A percentile compares a stretch with the other conserved stretches of the same genome.
Evolutionary conservation across 2,113 vertebrate genomes (phyloP).

Genomic region (Microcebus lehilahytsara): DNA sequence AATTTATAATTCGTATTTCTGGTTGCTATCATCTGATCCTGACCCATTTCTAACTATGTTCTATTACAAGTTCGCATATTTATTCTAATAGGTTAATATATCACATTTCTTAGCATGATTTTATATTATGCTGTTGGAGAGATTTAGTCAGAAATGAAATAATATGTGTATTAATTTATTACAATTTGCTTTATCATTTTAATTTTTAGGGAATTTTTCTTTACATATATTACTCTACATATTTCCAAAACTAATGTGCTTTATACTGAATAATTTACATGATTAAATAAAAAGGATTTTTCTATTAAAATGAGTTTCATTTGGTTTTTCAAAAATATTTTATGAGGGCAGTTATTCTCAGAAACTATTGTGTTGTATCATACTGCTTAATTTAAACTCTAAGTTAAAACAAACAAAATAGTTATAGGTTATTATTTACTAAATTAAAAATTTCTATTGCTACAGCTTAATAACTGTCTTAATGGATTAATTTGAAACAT

Average conservation of each 20-base stretch:
- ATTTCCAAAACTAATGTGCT: neutral
- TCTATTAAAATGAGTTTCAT: neutral
- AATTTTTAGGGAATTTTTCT: neutral
- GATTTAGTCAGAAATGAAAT: neutral
- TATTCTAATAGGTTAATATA: neutral
- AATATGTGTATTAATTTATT: neutral
- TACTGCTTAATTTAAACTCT: neutral
- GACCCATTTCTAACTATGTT: neutral
- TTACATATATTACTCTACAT: neutral
- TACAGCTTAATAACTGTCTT: neutral
- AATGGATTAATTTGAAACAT: conserved; percentile 1
- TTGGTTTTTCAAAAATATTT: neutral
- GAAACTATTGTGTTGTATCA: neutral
- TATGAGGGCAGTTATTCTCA: neutral
- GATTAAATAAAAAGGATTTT: neutral
- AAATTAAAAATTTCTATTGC: neutral
- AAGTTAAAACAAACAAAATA: neutral
- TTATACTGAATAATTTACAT: neutral
- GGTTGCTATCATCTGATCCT: neutral
- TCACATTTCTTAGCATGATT: neutral
- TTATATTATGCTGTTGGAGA: neutral
- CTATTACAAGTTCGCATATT: neutral
- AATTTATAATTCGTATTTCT: neutral
- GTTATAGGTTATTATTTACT: neutral
- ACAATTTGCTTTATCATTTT: neutral